phyloP scores from a whole-genome alignment of 1,140 invertebrate genomes.

The Drosophila eugracilis region DNA sequence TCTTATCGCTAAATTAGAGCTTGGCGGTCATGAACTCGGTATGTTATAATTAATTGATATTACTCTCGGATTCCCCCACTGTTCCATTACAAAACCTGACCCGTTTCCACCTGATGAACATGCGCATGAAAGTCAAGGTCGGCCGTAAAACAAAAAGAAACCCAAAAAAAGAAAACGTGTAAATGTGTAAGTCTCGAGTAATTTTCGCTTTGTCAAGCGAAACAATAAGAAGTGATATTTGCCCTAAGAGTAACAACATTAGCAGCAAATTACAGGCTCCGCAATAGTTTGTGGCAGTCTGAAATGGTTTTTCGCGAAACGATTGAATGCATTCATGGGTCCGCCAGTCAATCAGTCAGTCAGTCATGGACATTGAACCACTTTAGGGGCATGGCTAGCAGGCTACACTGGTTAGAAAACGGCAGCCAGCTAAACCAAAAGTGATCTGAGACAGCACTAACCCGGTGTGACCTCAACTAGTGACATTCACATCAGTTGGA shows the following conservation, averaged over 20 bases:
- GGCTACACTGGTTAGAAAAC: slow-evolving; percentile 16
- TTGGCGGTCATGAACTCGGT: slow-evolving; percentile 10
- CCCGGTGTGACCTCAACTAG: slow-evolving; percentile 55
- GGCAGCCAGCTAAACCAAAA: slow-evolving; percentile 11
- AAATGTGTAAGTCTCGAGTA: slow-evolving; percentile 34
- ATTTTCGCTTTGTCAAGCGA: slow-evolving; percentile 64
- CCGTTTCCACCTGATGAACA: slow-evolving; percentile 38
- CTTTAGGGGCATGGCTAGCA: slow-evolving; percentile 59
- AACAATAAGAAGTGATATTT: slow-evolving; percentile 58
- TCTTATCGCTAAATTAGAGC: slow-evolving; percentile 12
- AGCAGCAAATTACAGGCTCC: slow-evolving; percentile 57
- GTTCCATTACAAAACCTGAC: slow-evolving; percentile 39
- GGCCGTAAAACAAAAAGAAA: slow-evolving; percentile 10
- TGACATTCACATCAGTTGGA: slow-evolving; percentile 53
- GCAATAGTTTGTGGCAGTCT: slow-evolving; percentile 34
- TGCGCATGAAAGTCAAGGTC: slow-evolving; percentile 69
- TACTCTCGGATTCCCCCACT: slow-evolving; percentile 26
- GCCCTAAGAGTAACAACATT: slow-evolving; percentile 25
- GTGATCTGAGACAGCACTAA: slow-evolving; percentile 22
- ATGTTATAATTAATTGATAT: slow-evolving; percentile 35
- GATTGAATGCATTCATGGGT: slow-evolving; percentile 61
- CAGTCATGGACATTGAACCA: slow-evolving; percentile 78
- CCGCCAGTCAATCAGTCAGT: slow-evolving; percentile 46
- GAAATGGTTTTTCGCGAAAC: slow-evolving; percentile 48
- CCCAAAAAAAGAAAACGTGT: slow-evolving; percentile 9